Base-by-base conservation (phyloP, 2,888 invertebrate species). In the Drosophila robusta region DNA sequence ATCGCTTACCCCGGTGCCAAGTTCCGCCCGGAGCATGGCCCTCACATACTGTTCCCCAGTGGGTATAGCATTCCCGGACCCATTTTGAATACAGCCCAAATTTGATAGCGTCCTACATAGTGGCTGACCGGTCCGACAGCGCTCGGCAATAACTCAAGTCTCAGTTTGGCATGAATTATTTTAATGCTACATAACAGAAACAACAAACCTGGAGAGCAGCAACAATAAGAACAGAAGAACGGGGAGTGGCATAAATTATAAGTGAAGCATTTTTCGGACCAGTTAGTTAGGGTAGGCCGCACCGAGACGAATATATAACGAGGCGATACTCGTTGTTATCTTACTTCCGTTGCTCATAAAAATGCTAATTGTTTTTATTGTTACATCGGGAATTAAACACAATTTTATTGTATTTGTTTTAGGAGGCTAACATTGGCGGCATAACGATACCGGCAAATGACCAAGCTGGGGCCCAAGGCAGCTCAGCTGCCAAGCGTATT, bases 371-470 rank as follows among this genome's bases (percentile, higher is more conserved):
- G 66, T 70, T 78, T 80, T 77, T 56, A 77, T 77, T 84, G 65
- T 68, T 76, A 52, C 65, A 72, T 63, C 24, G 49, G 55, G 24
- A 63, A 69, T 66, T 63, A 58, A 69, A 67, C 49, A 60, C 38
- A 64, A 56, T 60, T 52, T 45, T 61, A 36, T 58, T 62, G 46
- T 66, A 18, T 55, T 68, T 42, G 8, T 39, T n/a, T 50, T 75
- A 89, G 80, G 87, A 89, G 68, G 64, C 76, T 62, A 70, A 77
- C 60, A 56, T 72, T 60, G 90, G 89, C 52, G 90, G 90, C 61
- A 80, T 67, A 34, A 89, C 90, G 16, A 90, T 83, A 66, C 67
- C 85, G 39, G 80, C 70, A 16, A 62, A 55, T 18, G 78, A 81
- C 14, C 79, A 76, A 22, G 87, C 83, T 47, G 34, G 22, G 4